Base-by-base conservation (phyloP, 2,113 vertebrate genomes). In the Dinomys branickii region DNA sequence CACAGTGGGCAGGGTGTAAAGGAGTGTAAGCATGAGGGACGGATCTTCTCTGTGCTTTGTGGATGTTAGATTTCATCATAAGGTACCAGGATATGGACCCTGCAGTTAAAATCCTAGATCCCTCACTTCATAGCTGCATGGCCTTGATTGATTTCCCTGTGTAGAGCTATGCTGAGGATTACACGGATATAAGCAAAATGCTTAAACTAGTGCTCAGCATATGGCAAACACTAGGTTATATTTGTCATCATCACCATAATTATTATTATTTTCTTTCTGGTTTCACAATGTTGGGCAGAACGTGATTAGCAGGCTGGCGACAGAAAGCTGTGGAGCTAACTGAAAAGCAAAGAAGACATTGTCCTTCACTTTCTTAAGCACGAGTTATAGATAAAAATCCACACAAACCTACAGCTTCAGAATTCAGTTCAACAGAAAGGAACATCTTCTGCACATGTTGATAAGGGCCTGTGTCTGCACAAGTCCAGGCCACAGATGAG, bases 21-120 rank as follows among this genome's bases (percentile, higher is more conserved):
- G 12, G 47, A 3, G 4, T 65, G 6, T 58, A 12, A 50, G 20
- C 20, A 33, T 0, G 3, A 85, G 12, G 22, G 19, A 2, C 0
- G 22, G 3, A 7, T 47, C 38, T 78, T 26, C 54, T 35, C 83
- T 71, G 41, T 35, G 30, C 38, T 30, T 16, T 6, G 19, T 65
- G 35, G 33, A 77, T 30, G 26, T 41, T 28, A 28, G 71, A 30
- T 44, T 67, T 59, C 69, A 22, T 44, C 24, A 0, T 16, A 73
- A 73, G 35, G 38, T n/a, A 14, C 0, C 35, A 35, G 24, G n/a
- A 38, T 10, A 1, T 5, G 22, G 59, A 83, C 12, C 44, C 65
- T 86, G 63, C 91, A 28, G 1, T 96, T 56, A 89, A 58, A 71
- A 63, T 90, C 22, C 38, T 4, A 13, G 61, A 7, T 82, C 83